Conservation (phyloP, 2,113 vertebrate species). For the Nesogale talazaci region DNA sequence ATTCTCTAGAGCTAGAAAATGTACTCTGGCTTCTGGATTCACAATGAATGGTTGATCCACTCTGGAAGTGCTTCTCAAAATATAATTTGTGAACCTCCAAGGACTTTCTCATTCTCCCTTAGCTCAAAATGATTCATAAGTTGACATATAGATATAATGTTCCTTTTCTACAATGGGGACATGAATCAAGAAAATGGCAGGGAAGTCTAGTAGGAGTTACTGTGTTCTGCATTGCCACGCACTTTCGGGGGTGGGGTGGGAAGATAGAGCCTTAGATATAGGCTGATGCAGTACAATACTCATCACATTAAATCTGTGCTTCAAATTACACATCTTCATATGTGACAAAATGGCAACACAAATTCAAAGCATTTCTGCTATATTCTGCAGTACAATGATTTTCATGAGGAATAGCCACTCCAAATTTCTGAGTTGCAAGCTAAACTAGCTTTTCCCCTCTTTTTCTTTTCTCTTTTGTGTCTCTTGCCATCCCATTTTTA, state of each 20-base stretch:
- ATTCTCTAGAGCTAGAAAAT: no score
- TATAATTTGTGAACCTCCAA: no score
- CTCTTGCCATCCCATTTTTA: background rate
- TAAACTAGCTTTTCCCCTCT: background rate
- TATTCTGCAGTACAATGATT: background rate
- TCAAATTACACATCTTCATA: background rate
- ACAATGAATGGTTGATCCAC: no score
- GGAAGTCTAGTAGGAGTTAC: background rate
- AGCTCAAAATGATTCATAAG: slow-evolving; percentile 20
- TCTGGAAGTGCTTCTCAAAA: no score
- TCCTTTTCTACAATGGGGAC: background rate
- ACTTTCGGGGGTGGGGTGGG: background rate
- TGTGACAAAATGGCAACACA: background rate
- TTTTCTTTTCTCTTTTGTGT: no score
- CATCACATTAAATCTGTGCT: slow-evolving; percentile 9
- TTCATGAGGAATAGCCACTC: background rate
- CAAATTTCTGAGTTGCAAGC: slow-evolving; percentile 13
- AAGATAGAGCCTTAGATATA: background rate
- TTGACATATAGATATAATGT: background rate
- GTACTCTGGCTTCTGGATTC: no score
- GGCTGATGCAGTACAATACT: background rate
- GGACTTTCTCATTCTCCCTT: no score
- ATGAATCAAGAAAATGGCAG: background rate
- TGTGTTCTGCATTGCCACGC: background rate
- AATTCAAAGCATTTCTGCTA: background rate